These are phyloP conservation scores for Megalops atlanticus DNA, from an alignment of 2,113 vertebrate species.

Conservation along the genomic window DNA sequence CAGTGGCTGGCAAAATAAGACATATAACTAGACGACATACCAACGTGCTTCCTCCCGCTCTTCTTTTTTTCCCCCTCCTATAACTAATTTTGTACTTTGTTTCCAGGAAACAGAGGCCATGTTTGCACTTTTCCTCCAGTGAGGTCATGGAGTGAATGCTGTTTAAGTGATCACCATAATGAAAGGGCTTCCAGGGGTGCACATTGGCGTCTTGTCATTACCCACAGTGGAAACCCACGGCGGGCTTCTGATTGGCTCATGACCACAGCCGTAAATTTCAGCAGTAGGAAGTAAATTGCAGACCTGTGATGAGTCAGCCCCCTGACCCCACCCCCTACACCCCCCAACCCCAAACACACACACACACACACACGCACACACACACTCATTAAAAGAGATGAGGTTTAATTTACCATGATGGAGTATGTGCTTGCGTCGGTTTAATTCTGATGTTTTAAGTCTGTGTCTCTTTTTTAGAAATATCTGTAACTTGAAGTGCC, in stretches of 20 bases:
- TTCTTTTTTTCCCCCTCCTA: conserved; percentile 26
- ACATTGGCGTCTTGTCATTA: conserved; percentile 56
- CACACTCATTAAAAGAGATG: background rate
- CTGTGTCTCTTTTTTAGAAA: no score
- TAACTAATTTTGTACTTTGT: conserved; percentile 24
- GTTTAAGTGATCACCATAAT: conserved; percentile 44
- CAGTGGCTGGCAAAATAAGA: background rate
- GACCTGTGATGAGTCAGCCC: conserved; percentile 48
- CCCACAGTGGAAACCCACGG: conserved; percentile 45
- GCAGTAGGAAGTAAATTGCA: conserved; percentile 44
- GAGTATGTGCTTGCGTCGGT: background rate
- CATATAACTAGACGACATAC: background rate
- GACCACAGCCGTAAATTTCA: conserved; percentile 58
- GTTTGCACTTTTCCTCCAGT: background rate
- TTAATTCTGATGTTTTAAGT: no score
- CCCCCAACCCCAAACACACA: background rate
- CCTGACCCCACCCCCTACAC: conserved; percentile 22
- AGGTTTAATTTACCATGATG: background rate
- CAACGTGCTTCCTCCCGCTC: background rate
- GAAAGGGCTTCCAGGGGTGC: conserved; percentile 24
- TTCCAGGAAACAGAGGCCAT: background rate
- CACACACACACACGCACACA: background rate
- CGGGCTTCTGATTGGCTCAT: conserved; percentile 55
- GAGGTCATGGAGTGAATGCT: conserved; percentile 33
- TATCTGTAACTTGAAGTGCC: no score